Base-by-base conservation (phyloP, 2,113 vertebrate genomes). In the Gymnarchus niloticus region DNA sequence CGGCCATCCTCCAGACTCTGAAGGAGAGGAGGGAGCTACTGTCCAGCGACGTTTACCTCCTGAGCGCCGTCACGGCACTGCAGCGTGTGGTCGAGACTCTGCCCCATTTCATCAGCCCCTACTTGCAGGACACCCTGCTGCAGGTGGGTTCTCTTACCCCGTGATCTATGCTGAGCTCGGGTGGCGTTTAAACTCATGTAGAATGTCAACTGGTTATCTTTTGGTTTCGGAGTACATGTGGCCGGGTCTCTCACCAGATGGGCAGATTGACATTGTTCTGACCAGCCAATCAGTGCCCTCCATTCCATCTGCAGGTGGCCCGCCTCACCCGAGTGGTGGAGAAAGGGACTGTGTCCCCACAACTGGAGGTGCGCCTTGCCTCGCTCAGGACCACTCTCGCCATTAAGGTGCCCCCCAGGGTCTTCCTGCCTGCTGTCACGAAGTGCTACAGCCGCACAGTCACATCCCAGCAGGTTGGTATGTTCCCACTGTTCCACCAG, bases 51-150 rank as follows among this genome's bases (percentile, higher is more conserved):
- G 92, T 97, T 84, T 96, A 97, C 86, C 92, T 99, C 89, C 94
- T 99, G 90, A 99, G 98, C 6, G 94, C 95, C 0, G 87, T 99
- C 88, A 96, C 96, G 0, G 96, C 97, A 41, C 92, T 99, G 17
- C 96, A 99, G 83, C 96, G 94, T 14, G 95, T 97, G n/a, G 87
- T 95, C 0, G 97, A 98, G 91, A 96, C 97, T 0, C 93, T 99
- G 46, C 94, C 97, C 0, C 94, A 96, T 89, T 99, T 99, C 92
- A 94, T 99, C 85, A 99, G 97, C 92, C 97, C 98, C 3, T 99
- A 99, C 87, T 93, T 99, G 65, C 91, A 95, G 85, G 96, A 96
- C 21, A 88, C 91, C 28, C 88, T 95, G 52, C 77, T 87, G 2
- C 97, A 98, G 96, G 97, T 96, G 48, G 91, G 91, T 76, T 33